These are phyloP conservation scores for Thaumatotibia leucotreta DNA, from an alignment of 1,140 invertebrate genomes.

Conservation along the genomic window DNA sequence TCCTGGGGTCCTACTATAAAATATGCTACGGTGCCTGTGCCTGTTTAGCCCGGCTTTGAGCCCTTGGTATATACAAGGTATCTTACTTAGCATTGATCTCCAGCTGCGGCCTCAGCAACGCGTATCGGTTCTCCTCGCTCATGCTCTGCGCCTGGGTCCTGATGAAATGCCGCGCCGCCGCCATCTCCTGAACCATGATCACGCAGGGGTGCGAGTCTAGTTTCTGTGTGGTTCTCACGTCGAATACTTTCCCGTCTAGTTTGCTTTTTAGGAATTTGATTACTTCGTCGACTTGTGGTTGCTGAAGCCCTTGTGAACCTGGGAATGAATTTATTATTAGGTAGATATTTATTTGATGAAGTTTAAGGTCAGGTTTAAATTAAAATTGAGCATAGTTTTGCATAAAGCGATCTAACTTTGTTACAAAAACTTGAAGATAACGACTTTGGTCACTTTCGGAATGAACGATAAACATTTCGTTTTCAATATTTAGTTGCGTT, in stretches of 20 bases:
- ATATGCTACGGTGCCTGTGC: too few relatives aligned
- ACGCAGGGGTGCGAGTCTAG: conserved; percentile 95
- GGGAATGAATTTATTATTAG: conserved; percentile 26
- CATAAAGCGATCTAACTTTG: too few relatives aligned
- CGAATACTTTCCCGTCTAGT: conserved; percentile 86
- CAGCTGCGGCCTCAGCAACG: conserved; percentile 91
- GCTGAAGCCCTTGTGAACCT: conserved; percentile 83
- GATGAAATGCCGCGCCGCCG: conserved; percentile 95
- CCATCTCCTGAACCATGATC: conserved; percentile 97
- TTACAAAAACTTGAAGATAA: too few relatives aligned
- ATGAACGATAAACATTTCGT: too few relatives aligned
- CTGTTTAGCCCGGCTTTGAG: too few relatives aligned
- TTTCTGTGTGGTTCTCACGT: conserved; percentile 89
- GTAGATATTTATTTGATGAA: conserved; percentile 1
- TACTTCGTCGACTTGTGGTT: conserved; percentile 85
- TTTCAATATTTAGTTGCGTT: too few relatives aligned
- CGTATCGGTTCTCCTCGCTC: conserved; percentile 90
- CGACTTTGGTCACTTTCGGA: too few relatives aligned
- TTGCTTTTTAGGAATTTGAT: conserved; percentile 87
- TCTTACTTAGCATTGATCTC: conserved; percentile 94
- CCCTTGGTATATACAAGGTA: not conserved
- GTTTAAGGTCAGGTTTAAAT: too few relatives aligned
- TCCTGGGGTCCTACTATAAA: too few relatives aligned
- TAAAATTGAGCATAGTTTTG: too few relatives aligned
- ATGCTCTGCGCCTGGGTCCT: conserved; percentile 91